Base-by-base conservation (phyloP, 1,140 invertebrate genomes). In the Drosophila subobscura region DNA sequence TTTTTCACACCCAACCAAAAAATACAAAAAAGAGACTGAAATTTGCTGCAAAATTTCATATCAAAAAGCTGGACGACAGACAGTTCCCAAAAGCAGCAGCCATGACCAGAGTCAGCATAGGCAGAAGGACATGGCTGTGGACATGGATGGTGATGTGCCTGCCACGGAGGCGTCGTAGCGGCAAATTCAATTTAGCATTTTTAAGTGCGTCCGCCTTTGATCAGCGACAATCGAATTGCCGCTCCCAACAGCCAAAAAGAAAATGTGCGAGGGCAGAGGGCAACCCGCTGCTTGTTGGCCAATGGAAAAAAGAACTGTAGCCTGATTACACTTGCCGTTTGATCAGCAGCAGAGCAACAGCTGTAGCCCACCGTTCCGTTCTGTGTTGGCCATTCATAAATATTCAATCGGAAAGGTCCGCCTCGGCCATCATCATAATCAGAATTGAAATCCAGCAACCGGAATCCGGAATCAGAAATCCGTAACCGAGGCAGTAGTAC, bases 121-220 rank as follows among this genome's bases (percentile, higher is more conserved):
- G 54, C 51, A 53, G 16, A 33, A 52, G 37, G 42, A 47, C 27
- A 42, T 56, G 37, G n/a, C 46, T 49, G 27, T 67, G 47, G 47
- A 40, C 53, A 51, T 25, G 53, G 50, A 10, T 29, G 27, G n/a
- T 58, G 71, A 49, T 50, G 46, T 41, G 37, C 29, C 33, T 51
- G 33, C 10, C 33, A 37, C 12, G 33, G 68, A 74, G 64, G 77
- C 71, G 72, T 77, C 88, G 85, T 85, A 80, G 80, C 89, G 79
- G 83, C 89, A 90, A 90, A 90, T 90, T 90, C 71, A 90, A 90
- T 90, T 90, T 90, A 90, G 89, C 80, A 89, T 90, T 90, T 90
- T 90, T 89, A 90, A 90, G 89, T 90, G 89, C 89, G 89, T 89
- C 83, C 81, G 73, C 89, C 85, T 90, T 90, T 89, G 85, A 89